phyloP scores from a whole-genome alignment of 2,113 vertebrate species.

The Tragelaphus strepsiceros region DNA sequence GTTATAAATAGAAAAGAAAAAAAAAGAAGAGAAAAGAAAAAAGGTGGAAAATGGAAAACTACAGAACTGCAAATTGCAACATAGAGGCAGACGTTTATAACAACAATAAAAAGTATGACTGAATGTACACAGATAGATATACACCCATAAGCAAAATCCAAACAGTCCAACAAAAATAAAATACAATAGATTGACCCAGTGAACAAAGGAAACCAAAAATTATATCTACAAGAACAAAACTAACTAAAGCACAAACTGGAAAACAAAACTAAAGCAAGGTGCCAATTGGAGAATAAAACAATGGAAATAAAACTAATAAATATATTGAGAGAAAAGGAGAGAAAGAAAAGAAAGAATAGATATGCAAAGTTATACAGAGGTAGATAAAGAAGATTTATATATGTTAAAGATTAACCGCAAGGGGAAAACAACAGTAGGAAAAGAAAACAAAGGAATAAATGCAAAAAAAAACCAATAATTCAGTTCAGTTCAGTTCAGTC shows the following conservation, averaged over 20 bases:
- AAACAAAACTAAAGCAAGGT: not conserved
- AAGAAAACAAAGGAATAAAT: not conserved
- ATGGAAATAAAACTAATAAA: not conserved
- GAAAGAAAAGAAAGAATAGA: not conserved
- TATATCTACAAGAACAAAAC: not conserved
- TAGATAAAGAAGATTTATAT: not conserved
- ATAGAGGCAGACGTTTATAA: not conserved
- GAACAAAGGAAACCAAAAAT: not conserved
- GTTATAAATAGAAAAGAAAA: not conserved
- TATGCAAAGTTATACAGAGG: not conserved
- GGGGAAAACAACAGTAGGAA: not conserved
- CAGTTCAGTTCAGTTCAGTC: too few relatives aligned
- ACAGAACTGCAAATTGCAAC: not conserved
- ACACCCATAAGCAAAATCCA: not conserved
- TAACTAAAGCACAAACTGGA: not conserved
- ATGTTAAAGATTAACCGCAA: not conserved
- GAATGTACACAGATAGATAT: not conserved
- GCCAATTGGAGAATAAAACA: not conserved
- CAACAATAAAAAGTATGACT: not conserved
- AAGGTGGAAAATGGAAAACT: not conserved
- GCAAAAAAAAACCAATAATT: not conserved
- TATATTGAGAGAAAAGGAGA: not conserved
- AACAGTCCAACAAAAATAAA: not conserved
- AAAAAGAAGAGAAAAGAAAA: not conserved
- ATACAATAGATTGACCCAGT: not conserved